Base-by-base conservation (phyloP, 2,888 invertebrate genomes). In the Nesidiocoris tenuis region DNA sequence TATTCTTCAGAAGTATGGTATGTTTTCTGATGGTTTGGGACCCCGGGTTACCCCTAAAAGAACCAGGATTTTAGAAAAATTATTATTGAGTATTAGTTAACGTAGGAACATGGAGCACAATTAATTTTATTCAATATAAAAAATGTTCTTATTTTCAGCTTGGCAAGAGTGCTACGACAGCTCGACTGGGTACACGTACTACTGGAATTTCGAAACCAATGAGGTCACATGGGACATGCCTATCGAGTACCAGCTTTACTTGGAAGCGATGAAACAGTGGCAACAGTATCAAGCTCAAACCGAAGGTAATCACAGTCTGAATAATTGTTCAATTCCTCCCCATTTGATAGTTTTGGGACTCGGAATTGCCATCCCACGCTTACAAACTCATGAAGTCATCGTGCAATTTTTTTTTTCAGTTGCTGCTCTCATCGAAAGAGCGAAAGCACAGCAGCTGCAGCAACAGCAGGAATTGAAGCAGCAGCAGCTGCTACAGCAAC, bases 161-260 rank as follows among this genome's bases (percentile, higher is more conserved):
- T 90, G 91, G 91, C 87, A 90, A 85, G 87, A 88, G 82, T 89
- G 89, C 80, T 85, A 84, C 79, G 89, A 89, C 81, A 86, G 87
- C 80, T 83, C 84, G 16, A 86, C 87, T 0, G 89, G 89, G 1
- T 89, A 87, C 81, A 84, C 87, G 0, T 90, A 90, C 82, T 90
- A 88, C 80, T 90, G 90, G 89, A 88, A 90, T 81, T 84, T 86
- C 17, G 84, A 86, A 79, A 88, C 88, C 0, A 88, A 89, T 81
- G 86, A 87, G 81, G 89, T 89, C 0, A 88, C 88, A 9, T 90
- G 90, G 90, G 87, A 88, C 77, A 85, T 86, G 80, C 89, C 90
- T 9, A 81, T 82, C 0, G 87, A 86, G 79, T 86, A 85, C 79
- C 83, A 79, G 16, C 77, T 79, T 1, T 81, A 81, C 64, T 70